Percentiles rank a stretch among this genome's conserved stretches.
Conservation (phyloP, 2,113 vertebrate species). For the Desmodus rotundus region DNA sequence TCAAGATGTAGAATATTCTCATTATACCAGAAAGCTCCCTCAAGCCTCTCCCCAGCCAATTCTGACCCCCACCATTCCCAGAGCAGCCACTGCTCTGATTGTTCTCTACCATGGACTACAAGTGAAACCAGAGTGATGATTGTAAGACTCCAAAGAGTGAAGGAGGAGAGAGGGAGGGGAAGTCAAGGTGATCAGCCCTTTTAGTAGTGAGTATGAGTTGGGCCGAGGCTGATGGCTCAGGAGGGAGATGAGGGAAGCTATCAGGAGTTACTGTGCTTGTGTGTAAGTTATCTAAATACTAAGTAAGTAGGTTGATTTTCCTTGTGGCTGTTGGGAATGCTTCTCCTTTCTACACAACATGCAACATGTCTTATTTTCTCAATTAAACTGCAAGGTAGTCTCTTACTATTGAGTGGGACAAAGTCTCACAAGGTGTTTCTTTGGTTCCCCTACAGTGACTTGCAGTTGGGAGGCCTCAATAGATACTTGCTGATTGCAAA, state of each 20-base stretch:
- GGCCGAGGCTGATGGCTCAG: not conserved
- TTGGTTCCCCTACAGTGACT: not conserved
- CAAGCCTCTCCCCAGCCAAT: not conserved
- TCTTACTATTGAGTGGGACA: not conserved
- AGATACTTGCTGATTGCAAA: slow-evolving; percentile 19
- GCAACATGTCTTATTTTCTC: not conserved
- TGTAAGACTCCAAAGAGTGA: not conserved
- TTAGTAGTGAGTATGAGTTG: not conserved
- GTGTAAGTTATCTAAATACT: not conserved
- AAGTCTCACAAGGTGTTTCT: not conserved
- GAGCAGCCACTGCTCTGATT: not conserved
- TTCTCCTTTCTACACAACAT: not conserved
- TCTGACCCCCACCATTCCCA: not conserved
- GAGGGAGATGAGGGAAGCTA: not conserved
- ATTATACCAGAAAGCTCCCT: not conserved
- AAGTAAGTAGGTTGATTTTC: not conserved
- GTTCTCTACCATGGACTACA: not conserved
- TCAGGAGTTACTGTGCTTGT: rapidly evolving
- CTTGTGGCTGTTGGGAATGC: not conserved
- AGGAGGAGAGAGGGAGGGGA: not conserved
- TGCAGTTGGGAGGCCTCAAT: not conserved
- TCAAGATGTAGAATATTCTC: not conserved
- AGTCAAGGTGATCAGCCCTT: not conserved
- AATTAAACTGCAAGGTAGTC: not conserved
- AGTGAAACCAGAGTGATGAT: not conserved